phyloP scores from a whole-genome alignment of 2,113 vertebrate species.

The Hemiscyllium ocellatum region DNA sequence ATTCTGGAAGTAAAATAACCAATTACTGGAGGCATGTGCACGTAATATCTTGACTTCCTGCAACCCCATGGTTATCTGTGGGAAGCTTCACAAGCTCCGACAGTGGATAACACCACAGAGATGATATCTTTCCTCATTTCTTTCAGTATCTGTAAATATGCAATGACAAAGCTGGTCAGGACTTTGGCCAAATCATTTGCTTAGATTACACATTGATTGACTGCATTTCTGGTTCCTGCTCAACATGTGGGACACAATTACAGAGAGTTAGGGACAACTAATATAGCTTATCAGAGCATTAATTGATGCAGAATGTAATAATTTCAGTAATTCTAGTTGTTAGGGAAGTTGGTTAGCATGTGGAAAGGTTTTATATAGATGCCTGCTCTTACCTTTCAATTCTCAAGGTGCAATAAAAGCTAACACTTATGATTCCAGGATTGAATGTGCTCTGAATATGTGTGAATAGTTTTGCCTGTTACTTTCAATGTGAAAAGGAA shows the following conservation, averaged over 20 bases:
- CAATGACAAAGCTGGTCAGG: not conserved
- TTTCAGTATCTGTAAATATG: not conserved
- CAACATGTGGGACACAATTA: not conserved
- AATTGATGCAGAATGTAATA: not conserved
- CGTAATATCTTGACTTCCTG: not conserved
- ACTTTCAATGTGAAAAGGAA: not conserved
- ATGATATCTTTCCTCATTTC: not conserved
- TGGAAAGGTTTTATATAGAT: not conserved
- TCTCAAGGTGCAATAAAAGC: not conserved
- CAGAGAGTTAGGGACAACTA: not conserved
- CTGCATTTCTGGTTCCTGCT: not conserved
- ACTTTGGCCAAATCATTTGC: not conserved
- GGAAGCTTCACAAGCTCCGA: not conserved
- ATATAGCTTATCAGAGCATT: not conserved
- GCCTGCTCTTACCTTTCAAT: not conserved
- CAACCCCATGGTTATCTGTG: not conserved
- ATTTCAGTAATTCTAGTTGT: not conserved
- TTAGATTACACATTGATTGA: not conserved
- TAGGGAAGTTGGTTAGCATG: not conserved
- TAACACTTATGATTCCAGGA: not conserved
- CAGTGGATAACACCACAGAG: not conserved
- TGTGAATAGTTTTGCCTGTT: not conserved
- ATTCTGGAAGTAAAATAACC: not conserved
- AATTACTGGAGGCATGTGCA: not conserved
- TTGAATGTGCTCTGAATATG: not conserved